Conservation (phyloP, 92 coral and sea anemone species). For the Porites rus region DNA sequence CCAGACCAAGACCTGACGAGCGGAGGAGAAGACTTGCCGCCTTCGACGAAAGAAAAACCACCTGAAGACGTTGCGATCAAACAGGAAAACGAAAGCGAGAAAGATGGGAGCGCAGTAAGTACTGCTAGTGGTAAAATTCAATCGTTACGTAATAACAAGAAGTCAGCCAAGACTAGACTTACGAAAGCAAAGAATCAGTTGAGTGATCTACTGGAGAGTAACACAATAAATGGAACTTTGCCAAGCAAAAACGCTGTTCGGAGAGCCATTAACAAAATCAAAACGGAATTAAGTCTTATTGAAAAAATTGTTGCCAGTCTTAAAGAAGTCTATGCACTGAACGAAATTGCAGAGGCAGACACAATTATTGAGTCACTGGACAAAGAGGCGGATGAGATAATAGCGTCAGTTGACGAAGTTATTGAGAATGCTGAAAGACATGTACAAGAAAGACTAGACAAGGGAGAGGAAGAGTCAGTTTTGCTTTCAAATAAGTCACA, state of each 20-base stretch:
- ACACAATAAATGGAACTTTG: slow-evolving; percentile 14
- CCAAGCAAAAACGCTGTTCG: slow-evolving; percentile 62
- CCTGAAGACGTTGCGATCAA: no score
- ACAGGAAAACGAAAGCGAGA: no score
- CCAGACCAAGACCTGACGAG: no score
- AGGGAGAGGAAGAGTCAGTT: slow-evolving; percentile 48
- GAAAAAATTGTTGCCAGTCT: slow-evolving; percentile 45
- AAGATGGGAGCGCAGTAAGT: no score
- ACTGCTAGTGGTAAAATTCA: no score
- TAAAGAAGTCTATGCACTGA: slow-evolving; percentile 53
- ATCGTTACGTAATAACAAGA: neutral
- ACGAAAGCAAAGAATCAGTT: slow-evolving; percentile 61
- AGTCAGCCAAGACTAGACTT: slow-evolving; percentile 50
- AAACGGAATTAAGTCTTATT: slow-evolving; percentile 47
- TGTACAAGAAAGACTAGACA: slow-evolving; percentile 29
- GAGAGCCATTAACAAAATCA: slow-evolving; percentile 49
- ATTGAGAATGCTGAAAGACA: slow-evolving; percentile 25
- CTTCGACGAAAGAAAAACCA: no score
- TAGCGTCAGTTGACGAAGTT: slow-evolving; percentile 15
- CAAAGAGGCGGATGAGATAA: slow-evolving; percentile 45
- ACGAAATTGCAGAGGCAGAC: slow-evolving; percentile 33
- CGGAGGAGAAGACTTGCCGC: no score
- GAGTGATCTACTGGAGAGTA: slow-evolving; percentile 31
- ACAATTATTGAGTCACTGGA: slow-evolving; percentile 54
- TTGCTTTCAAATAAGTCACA: slow-evolving; percentile 40